Conservation (phyloP, 2,113 vertebrate genomes). For the Loxodonta africana region DNA sequence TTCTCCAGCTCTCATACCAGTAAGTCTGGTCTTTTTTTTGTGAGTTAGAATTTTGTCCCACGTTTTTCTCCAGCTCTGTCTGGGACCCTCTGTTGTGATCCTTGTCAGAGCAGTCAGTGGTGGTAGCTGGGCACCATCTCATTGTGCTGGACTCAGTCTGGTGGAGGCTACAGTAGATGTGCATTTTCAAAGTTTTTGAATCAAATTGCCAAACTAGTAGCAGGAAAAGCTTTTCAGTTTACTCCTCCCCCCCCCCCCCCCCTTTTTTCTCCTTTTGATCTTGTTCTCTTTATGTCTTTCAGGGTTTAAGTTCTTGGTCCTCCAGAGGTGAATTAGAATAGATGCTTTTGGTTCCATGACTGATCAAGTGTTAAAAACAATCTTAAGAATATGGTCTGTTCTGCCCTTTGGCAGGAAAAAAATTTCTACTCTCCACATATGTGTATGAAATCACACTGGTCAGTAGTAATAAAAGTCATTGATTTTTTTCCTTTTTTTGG, state of each 20-base stretch:
- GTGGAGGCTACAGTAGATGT: no score
- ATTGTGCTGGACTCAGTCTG: no score
- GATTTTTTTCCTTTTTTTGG: neutral
- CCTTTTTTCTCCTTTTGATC: neutral
- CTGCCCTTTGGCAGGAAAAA: neutral
- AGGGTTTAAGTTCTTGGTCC: neutral
- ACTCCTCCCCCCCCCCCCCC: neutral
- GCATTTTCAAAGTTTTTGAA: neutral
- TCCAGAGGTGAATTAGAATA: neutral
- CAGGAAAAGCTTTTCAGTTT: neutral
- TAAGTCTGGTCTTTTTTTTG: no score
- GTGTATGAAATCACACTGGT: neutral
- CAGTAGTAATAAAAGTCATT: neutral
- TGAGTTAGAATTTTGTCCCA: no score
- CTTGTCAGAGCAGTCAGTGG: no score
- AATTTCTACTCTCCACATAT: neutral
- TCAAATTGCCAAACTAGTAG: neutral
- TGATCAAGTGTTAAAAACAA: neutral
- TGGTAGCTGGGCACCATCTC: no score
- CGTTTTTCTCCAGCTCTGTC: no score
- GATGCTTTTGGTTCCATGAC: no score
- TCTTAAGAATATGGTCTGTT: neutral
- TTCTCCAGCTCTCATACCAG: no score
- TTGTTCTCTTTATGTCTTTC: neutral
- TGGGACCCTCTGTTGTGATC: no score